Conservation (phyloP, 2,113 vertebrate genomes). For the Bungarus multicinctus region DNA sequence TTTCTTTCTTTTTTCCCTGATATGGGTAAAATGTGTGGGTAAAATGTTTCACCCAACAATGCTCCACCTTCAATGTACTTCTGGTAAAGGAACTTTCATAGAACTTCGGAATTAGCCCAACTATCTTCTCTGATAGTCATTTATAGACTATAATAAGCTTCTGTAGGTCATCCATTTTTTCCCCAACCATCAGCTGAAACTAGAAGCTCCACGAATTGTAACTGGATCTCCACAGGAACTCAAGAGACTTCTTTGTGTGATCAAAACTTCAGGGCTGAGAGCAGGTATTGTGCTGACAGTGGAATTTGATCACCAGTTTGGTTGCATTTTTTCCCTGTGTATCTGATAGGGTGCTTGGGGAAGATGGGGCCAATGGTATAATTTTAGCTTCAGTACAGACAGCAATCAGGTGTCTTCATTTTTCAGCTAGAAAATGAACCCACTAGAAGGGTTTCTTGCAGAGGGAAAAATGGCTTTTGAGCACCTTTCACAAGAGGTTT, state of each 20-base stretch:
- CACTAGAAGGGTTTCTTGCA: slow-evolving; percentile 54
- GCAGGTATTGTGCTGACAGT: slow-evolving; percentile 51
- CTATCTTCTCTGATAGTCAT: slow-evolving; percentile 1
- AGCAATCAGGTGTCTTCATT: slow-evolving; percentile 72
- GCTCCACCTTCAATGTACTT: neutral
- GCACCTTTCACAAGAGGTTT: slow-evolving; percentile 42
- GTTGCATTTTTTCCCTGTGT: slow-evolving; percentile 59
- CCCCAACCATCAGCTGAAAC: slow-evolving; percentile 51
- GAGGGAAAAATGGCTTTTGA: slow-evolving; percentile 58
- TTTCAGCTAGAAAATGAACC: slow-evolving; percentile 68
- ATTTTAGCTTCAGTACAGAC: slow-evolving; percentile 60
- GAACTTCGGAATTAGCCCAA: neutral
- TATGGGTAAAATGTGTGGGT: neutral
- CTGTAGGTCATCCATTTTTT: slow-evolving; percentile 38
- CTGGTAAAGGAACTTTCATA: neutral
- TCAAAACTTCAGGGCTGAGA: slow-evolving; percentile 53
- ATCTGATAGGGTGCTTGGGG: slow-evolving; percentile 60
- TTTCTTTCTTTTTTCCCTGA: fast-evolving
- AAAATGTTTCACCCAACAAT: neutral
- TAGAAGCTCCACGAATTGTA: slow-evolving; percentile 42
- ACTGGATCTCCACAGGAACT: slow-evolving; percentile 36
- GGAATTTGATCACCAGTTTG: slow-evolving; percentile 62
- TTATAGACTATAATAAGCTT: slow-evolving; percentile 25
- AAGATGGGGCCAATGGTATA: slow-evolving; percentile 57
- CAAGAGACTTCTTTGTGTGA: slow-evolving; percentile 40